Percentiles rank a stretch among this genome's conserved stretches.
Conservation (phyloP, 2,113 vertebrate genomes). For the Tiliqua scincoides region DNA sequence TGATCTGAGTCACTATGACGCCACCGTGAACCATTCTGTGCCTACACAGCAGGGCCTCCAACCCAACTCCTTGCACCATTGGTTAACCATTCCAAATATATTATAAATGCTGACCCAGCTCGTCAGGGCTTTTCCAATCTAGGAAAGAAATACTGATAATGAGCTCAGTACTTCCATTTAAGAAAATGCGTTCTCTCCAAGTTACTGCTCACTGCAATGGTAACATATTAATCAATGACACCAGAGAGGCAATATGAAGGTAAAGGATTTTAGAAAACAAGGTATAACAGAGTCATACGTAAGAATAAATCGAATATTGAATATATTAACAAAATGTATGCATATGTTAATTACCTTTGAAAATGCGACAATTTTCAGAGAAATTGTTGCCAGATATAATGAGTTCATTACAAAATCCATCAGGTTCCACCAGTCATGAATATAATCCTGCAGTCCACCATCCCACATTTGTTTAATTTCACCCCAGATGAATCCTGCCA, state of each 20-base stretch:
- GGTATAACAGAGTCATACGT: conserved; percentile 3
- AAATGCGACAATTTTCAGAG: conserved; percentile 94
- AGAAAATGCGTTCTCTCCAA: neutral
- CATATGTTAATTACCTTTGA: conserved; percentile 82
- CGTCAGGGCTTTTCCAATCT: neutral
- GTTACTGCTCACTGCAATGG: neutral
- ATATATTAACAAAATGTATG: neutral
- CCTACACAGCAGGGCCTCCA: neutral
- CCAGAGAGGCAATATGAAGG: neutral
- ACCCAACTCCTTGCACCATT: neutral
- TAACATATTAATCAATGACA: conserved; percentile 1
- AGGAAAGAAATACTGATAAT: too few species aligned
- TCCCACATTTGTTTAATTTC: conserved; percentile 99
- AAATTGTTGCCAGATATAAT: conserved; percentile 95
- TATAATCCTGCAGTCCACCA: conserved; percentile 93
- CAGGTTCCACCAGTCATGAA: conserved; percentile 99
- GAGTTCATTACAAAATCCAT: conserved; percentile 99
- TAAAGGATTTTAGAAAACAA: neutral
- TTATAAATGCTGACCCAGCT: neutral
- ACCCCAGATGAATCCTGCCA: conserved; percentile 95
- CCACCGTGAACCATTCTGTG: too few species aligned
- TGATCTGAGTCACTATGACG: too few species aligned
- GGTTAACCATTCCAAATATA: neutral
- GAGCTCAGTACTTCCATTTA: neutral
- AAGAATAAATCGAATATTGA: neutral